Base-by-base conservation (phyloP, 2,113 vertebrate species). In the Hyperoodon ampullatus region DNA sequence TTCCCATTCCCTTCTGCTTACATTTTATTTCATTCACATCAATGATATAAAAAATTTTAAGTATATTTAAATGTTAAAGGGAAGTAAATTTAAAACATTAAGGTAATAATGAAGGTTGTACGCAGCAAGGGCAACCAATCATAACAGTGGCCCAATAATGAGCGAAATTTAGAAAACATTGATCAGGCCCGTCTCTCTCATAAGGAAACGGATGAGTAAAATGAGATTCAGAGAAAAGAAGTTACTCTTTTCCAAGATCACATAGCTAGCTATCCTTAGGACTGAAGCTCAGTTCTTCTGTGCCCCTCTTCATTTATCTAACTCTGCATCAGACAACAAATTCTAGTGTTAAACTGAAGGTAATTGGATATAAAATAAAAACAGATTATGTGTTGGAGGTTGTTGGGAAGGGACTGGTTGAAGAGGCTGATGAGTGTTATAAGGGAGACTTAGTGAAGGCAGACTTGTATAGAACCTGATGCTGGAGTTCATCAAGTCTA, bases 1-100 rank as follows among this genome's bases (percentile, higher is more conserved):
- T 92, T n/a, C 23, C 44, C 53, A 11, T 72, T 86, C 12, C 55
- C 12, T 89, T 82, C 18, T 89, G 50, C 47, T 92, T 71, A 28
- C 26, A 8, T 80, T 90, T 88, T 77, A 85, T 58, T 61, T 60
- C 6, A 77, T 70, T 58, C 63, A 70, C 18, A 72, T 13, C 65
- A 10, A 8, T 33, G 66, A 55, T 8, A 55, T 14, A 80, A 78
- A 70, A 47, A 85, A 68, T 19, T 28, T 66, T 30, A 80, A 87
- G 11, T 13, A 87, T 66, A 75, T 61, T 93, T 55, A 86, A 92
- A 92, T 55, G 63, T 92, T 89, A 58, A 83, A 95, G 18, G 30
- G 19, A 30, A 81, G 30, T 70, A 50, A 24, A 87, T 71, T 75
- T 88, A 71, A 95, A 83, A 80, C 6, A 44, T n/a, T 11, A 72